Percentiles rank a stretch among this genome's conserved stretches.
Conservation (phyloP, 1,140 invertebrate species). For the Drosophila paulistorum region DNA sequence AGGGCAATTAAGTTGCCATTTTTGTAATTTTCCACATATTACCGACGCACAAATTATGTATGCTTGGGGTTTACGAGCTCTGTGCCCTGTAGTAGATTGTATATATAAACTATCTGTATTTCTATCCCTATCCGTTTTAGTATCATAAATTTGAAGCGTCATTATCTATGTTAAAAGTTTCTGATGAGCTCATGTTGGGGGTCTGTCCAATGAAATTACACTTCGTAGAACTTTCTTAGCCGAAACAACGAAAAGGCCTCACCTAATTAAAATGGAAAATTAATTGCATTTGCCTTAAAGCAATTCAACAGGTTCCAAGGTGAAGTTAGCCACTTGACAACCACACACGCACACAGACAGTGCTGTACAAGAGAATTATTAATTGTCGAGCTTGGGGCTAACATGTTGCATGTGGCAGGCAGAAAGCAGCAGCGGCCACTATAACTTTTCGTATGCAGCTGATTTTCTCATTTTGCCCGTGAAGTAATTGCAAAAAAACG, state of each 20-base stretch:
- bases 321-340: constrained; percentile 60
- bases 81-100: constrained; percentile 1
- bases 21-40: constrained; percentile 70
- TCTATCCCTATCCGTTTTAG: constrained; percentile 8
- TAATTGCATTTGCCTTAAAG: constrained; percentile 66
- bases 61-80: constrained; percentile 58
- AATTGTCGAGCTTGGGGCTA: constrained; percentile 56
- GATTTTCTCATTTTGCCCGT: constrained; percentile 58
- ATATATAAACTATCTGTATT: not conserved
- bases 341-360: constrained; percentile 14
- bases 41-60: constrained; percentile 61
- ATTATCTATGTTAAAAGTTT: constrained; percentile 44
- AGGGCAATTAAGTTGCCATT: constrained; percentile 74
- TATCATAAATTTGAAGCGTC: constrained; percentile 56
- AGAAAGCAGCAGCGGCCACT: constrained; percentile 16
- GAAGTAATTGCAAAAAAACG: constrained; percentile 71
- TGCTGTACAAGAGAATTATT: constrained; percentile 26
- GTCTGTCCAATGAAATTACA: constrained; percentile 28
- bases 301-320: constrained; percentile 74
- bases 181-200: not conserved
- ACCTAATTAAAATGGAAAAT: constrained; percentile 61
- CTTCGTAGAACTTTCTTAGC: constrained; percentile 18
- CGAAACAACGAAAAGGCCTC: constrained; percentile 53
- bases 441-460: constrained; percentile 57
- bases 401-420: constrained; percentile 64